phyloP scores from a whole-genome alignment of 1,140 invertebrate species.

The Popillia japonica region DNA sequence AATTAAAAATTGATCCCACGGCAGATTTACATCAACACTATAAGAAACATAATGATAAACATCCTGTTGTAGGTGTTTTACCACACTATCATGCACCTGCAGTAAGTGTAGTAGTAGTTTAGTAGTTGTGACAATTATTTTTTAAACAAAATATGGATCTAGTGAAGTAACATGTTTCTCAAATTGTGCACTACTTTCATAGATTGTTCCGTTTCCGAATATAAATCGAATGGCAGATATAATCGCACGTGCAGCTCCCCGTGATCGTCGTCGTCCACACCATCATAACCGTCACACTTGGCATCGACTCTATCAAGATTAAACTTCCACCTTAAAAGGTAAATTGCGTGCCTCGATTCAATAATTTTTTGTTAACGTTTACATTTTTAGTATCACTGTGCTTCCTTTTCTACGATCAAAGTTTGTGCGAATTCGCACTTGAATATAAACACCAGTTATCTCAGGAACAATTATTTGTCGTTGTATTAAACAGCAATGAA shows the following conservation, averaged over 20 bases:
- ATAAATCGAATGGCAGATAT: not conserved
- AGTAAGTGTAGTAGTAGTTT: not conserved
- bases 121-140: not conserved
- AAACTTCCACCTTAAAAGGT: not conserved
- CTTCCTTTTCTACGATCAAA: not conserved
- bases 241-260: not conserved
- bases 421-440: not conserved
- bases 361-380: not conserved
- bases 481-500: too few species aligned
- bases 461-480: not conserved
- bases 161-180: not conserved
- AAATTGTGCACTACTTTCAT: not conserved
- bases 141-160: not conserved
- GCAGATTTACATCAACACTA: constrained; percentile 35
- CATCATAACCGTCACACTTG: not conserved
- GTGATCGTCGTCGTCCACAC: not conserved
- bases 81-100: not conserved
- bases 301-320: not conserved
- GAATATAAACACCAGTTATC: not conserved
- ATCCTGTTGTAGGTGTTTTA: not conserved
- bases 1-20: constrained; percentile 55
- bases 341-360: not conserved
- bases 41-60: constrained; percentile 21
- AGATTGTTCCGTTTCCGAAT: not conserved
- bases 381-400: not conserved